Percentiles rank a stretch among this genome's conserved stretches.
phyloP scores from a whole-genome alignment of 2,888 invertebrate genomes.

The Syrphus vitripennis region DNA sequence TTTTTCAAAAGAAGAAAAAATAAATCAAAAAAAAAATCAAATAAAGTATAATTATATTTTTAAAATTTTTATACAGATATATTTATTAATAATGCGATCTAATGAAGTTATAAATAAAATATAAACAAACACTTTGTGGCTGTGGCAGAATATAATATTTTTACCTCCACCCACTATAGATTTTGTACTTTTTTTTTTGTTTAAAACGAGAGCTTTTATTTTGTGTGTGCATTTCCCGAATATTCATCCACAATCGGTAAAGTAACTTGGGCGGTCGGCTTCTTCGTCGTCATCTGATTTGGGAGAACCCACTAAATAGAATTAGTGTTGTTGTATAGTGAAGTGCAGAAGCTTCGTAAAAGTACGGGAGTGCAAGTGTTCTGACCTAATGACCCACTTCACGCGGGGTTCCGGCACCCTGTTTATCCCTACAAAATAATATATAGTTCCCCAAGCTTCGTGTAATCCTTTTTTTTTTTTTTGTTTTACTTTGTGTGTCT shows the following conservation, averaged over 20 bases:
- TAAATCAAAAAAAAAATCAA: not conserved
- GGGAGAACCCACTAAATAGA: not conserved
- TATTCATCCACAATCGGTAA: constrained; percentile 26
- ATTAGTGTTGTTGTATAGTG: not conserved
- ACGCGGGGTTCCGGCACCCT: constrained; percentile 14
- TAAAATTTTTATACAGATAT: not conserved
- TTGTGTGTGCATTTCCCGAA: constrained; percentile 28
- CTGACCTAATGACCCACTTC: constrained; percentile 69
- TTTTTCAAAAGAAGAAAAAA: not conserved
- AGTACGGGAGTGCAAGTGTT: constrained; percentile 61
- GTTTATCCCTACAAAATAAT: constrained; percentile 4
- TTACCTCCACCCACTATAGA: not conserved
- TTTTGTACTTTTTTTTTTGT: not conserved
- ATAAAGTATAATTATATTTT: constrained; percentile 16
- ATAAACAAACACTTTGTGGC: constrained; percentile 22
- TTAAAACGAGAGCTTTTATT: not conserved
- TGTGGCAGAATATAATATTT: not conserved
- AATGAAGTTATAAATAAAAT: not conserved
- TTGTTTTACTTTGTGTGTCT: not conserved
- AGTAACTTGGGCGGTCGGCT: constrained; percentile 8
- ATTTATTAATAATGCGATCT: not conserved
- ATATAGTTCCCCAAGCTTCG: not conserved
- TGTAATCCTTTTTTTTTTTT: constrained; percentile 33
- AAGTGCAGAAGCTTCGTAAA: constrained; percentile 53
- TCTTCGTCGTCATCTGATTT: not conserved